Evolutionary conservation across 2,888 invertebrate genomes (phyloP).

Genomic region (Leucophenga montana): DNA sequence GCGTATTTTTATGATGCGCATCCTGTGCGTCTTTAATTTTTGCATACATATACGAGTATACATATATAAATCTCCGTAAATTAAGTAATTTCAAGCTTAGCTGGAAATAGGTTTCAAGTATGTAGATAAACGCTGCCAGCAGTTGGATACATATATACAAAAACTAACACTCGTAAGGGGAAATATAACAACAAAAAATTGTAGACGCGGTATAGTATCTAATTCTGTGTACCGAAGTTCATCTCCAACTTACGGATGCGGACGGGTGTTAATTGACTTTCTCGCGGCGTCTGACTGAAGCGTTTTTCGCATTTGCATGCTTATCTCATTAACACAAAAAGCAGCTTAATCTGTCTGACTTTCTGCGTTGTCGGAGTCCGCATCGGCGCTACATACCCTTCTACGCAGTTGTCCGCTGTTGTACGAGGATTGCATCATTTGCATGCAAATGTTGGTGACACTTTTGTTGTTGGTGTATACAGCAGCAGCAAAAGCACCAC

Average conservation of each 20-base stretch:
- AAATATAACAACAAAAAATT: too few relatives aligned
- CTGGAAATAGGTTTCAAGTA: too few relatives aligned
- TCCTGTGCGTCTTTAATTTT: too few relatives aligned
- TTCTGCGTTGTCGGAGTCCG: background rate
- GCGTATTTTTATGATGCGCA: too few relatives aligned
- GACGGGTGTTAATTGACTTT: slow-evolving; percentile 10
- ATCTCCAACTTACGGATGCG: background rate
- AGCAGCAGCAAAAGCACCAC: background rate
- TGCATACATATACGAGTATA: too few relatives aligned
- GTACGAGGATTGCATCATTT: slow-evolving; percentile 17
- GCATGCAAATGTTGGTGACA: slow-evolving; percentile 14
- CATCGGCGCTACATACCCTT: background rate
- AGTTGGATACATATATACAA: too few relatives aligned
- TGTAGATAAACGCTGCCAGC: too few relatives aligned
- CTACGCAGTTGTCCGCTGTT: slow-evolving; percentile 2
- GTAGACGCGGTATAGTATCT: too few relatives aligned
- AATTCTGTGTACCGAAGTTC: too few relatives aligned
- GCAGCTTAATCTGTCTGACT: slow-evolving; percentile 58
- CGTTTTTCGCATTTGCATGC: slow-evolving; percentile 47
- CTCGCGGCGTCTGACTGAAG: background rate
- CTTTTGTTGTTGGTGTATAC: background rate
- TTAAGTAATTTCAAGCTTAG: too few relatives aligned
- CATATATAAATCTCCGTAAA: too few relatives aligned
- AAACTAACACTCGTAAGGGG: too few relatives aligned
- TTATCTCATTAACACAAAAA: slow-evolving; percentile 62